These are phyloP conservation scores for Amphiprion percula DNA, from an alignment of 2,113 vertebrate genomes.

Conservation along the genomic window DNA sequence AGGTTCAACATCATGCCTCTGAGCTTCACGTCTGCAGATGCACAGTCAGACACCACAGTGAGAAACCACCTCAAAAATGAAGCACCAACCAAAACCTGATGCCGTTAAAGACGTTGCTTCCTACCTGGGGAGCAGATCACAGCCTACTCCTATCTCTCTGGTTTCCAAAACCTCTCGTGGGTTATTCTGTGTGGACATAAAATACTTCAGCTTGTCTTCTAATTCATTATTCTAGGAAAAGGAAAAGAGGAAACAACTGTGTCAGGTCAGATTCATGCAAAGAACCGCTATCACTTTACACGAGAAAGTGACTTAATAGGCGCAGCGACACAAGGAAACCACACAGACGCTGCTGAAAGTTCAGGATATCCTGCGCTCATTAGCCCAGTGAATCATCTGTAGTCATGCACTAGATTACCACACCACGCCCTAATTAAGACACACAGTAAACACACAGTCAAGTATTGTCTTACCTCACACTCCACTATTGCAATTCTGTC, in stretches of 20 bases:
- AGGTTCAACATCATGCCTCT: constrained; percentile 54
- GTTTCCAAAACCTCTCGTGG: constrained; percentile 81
- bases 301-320: constrained; percentile 37
- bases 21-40: constrained; percentile 68
- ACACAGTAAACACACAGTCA: neutral
- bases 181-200: constrained; percentile 88
- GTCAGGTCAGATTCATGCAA: constrained; percentile 79
- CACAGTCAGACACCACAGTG: constrained; percentile 62
- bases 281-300: constrained; percentile 42
- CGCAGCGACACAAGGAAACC: constrained; percentile 36
- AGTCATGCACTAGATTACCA: constrained; percentile 49
- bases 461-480: constrained; percentile 91
- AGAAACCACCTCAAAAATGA: constrained; percentile 29
- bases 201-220: constrained; percentile 96
- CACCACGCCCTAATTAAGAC: constrained; percentile 33
- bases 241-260: constrained; percentile 79
- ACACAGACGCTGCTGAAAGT: constrained; percentile 32
- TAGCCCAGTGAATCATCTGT: constrained; percentile 33
- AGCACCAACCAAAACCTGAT: constrained; percentile 16
- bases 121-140: constrained; percentile 92
- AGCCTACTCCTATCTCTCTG: constrained; percentile 90
- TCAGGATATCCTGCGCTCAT: constrained; percentile 26
- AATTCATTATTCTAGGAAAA: constrained; percentile 95
- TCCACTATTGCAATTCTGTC: constrained; percentile 97
- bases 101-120: constrained; percentile 3